phyloP scores from a whole-genome alignment of 1,140 invertebrate genomes.

The Drosophila ercepeae region DNA sequence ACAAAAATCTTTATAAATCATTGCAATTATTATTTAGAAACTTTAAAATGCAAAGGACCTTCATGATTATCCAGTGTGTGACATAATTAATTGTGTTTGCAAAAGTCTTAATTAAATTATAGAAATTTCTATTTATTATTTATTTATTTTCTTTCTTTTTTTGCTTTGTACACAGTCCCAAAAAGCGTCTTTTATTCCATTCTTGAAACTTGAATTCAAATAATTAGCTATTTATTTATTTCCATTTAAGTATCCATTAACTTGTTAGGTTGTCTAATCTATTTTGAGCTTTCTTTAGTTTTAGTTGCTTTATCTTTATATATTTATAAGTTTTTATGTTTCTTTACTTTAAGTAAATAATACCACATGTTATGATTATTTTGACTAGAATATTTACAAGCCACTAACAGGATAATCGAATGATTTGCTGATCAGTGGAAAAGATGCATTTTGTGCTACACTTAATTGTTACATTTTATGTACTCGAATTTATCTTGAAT shows the following conservation, averaged over 20 bases:
- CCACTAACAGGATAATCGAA: conserved; percentile 31
- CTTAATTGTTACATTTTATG: conserved; percentile 49
- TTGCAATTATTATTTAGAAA: not conserved
- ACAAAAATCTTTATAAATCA: too few species aligned
- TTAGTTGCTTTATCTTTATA: conserved; percentile 27
- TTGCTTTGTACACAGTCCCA: conserved; percentile 27
- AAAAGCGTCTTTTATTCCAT: conserved; percentile 12
- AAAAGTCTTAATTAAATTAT: not conserved
- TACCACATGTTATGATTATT: conserved; percentile 57
- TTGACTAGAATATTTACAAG: conserved; percentile 55
- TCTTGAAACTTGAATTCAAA: conserved; percentile 17
- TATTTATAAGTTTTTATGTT: conserved; percentile 8
- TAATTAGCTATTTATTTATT: conserved; percentile 47
- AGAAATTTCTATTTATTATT: not conserved
- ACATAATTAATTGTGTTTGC: not conserved
- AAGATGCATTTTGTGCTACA: conserved; percentile 66
- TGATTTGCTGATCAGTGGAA: conserved; percentile 50
- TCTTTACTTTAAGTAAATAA: conserved; percentile 72
- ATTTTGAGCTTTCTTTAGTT: conserved; percentile 43
- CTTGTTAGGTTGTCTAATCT: conserved; percentile 29
- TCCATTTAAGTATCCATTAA: conserved; percentile 34
- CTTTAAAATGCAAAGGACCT: not conserved
- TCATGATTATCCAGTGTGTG: not conserved
- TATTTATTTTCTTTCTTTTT: not conserved
- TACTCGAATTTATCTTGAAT: conserved; percentile 21